Conservation (phyloP, 2,797 vertebrate species). For the Enteromius thamalakanensis region DNA sequence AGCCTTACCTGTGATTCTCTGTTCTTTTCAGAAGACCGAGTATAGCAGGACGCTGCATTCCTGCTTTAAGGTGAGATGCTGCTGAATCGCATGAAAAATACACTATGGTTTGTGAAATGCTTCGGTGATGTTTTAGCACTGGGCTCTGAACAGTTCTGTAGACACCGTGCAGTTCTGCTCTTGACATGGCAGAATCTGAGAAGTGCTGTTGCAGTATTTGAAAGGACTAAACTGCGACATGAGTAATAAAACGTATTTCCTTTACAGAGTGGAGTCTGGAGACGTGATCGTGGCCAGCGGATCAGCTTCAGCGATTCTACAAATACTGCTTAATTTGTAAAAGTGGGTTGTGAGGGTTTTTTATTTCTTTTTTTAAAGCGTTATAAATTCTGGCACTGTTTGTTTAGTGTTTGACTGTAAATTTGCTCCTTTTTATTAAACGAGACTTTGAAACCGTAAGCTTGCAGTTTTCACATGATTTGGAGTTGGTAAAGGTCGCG, state of each 20-base stretch:
- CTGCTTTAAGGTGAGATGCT: background rate
- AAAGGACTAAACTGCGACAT: background rate
- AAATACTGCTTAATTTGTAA: background rate
- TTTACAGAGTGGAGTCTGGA: background rate
- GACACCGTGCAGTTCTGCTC: conserved; percentile 54
- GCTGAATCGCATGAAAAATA: background rate
- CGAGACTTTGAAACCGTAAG: background rate
- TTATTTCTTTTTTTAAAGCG: too few species aligned
- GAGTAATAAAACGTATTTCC: rapidly evolving
- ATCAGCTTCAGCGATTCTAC: background rate
- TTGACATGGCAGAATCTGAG: conserved; percentile 65
- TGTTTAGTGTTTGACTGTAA: background rate
- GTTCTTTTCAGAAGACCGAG: background rate
- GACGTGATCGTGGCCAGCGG: background rate
- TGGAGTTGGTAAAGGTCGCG: background rate
- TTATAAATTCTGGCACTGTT: too few species aligned
- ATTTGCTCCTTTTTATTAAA: background rate
- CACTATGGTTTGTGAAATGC: background rate
- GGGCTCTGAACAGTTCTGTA: conserved; percentile 58
- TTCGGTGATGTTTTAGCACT: conserved; percentile 61
- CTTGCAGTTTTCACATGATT: background rate
- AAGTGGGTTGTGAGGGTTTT: too few species aligned
- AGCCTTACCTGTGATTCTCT: background rate
- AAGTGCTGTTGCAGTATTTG: background rate
- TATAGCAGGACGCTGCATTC: background rate